Evolutionary conservation across 1,140 invertebrate genomes (phyloP), one percentile per base, ranked within the genome.

Genomic region (Elysia chlorotica): DNA sequence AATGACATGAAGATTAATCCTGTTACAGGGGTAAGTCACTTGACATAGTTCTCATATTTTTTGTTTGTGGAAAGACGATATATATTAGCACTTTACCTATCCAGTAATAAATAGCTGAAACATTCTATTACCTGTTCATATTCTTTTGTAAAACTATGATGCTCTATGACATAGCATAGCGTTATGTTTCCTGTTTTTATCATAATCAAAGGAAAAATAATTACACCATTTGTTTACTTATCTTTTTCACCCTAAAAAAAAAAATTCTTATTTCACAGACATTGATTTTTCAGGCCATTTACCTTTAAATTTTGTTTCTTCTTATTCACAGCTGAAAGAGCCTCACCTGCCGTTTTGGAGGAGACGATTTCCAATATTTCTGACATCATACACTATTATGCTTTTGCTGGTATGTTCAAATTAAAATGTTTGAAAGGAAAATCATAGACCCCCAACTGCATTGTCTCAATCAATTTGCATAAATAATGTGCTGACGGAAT

Each of bases 21-120:
- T 25, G 78, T 84, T 14, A 84, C 83, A 67, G 81, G 82, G 93
- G 78, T 95, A 96, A 83, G 94, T 75, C 28, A n/a, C n/a, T n/a
- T n/a, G n/a, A n/a, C n/a, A n/a, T 14, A 59, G 25, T 6, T 59
- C 17, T 59, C 14, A 17, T 21, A 25, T 6, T 25, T 6, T 17
- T 17, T 59, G 56, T 14, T 17, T 14, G 56, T 17, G 6, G 25
- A 10, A 14, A 28, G 6, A 10, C 25, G 14, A 10, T 59, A 10
- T 6, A 59, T 28, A 6, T 14, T 10, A 17, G 56, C 10, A 59
- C 10, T 59, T 59, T 59, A 17, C 17, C 25, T 6, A 59, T 10
- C 10, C 10, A 59, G 14, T 59, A 59, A 14, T 59, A 59, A 25
- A 28, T 59, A 6, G 25, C 56, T 14, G 56, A 10, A 17, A 59